Evolutionary conservation across 2,888 invertebrate genomes (phyloP).

Genomic region (Lissonota sp.): DNA sequence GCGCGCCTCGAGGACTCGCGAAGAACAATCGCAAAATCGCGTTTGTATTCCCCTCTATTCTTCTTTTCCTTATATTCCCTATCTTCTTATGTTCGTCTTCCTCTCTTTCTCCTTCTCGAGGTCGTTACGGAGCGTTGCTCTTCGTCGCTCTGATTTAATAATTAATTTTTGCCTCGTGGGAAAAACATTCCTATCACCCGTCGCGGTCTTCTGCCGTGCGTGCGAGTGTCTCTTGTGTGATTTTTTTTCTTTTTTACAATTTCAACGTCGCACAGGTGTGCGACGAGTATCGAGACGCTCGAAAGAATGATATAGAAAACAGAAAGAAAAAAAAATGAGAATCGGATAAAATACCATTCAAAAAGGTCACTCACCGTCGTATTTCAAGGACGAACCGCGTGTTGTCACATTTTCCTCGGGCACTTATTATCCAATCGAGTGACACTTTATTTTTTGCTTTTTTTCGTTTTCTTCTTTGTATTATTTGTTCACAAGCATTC

Average conservation of each 20-base stretch:
- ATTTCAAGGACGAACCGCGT: constrained; percentile 74
- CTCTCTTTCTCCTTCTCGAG: constrained; percentile 25
- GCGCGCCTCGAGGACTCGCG: constrained; percentile 25
- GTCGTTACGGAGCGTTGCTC: constrained; percentile 63
- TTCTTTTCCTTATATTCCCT: background rate
- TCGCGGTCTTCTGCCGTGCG: constrained; percentile 2
- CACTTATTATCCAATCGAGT: constrained; percentile 45
- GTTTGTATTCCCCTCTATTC: constrained; percentile 18
- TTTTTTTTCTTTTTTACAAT: constrained; percentile 11
- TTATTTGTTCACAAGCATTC: no score
- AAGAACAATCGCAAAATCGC: constrained; percentile 41
- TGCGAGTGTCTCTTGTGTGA: constrained; percentile 23
- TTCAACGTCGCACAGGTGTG: background rate
- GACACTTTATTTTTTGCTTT: background rate
- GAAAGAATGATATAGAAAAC: background rate
- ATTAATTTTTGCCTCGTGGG: constrained; percentile 77
- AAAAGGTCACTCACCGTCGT: constrained; percentile 81
- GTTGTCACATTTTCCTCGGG: constrained; percentile 37
- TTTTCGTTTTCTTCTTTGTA: no score
- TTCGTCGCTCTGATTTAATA: constrained; percentile 66
- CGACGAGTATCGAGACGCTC: background rate
- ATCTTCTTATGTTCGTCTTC: constrained; percentile 31
- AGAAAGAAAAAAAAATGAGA: constrained; percentile 14
- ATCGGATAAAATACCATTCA: constrained; percentile 65
- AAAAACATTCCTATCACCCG: constrained; percentile 66